Evolutionary conservation across 2,888 invertebrate species (phyloP).

Genomic region (Drosophila eohydei): DNA sequence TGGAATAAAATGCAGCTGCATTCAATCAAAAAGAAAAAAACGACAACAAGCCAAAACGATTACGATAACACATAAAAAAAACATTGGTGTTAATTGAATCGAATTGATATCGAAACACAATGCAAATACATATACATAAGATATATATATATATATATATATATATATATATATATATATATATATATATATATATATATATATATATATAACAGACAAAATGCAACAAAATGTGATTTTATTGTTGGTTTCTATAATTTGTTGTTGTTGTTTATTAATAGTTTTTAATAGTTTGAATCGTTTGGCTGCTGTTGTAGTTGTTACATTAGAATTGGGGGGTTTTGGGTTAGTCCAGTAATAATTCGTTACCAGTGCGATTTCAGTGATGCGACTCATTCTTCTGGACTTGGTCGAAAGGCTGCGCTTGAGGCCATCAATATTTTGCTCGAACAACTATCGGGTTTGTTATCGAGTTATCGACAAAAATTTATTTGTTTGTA

Average conservation of each 20-base stretch:
- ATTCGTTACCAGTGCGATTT: slow-evolving; percentile 92
- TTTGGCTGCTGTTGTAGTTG: slow-evolving; percentile 26
- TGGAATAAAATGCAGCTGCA: slow-evolving; percentile 16
- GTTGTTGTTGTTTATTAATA: slow-evolving; percentile 25
- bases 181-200: too few relatives aligned
- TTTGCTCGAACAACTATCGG: slow-evolving; percentile 92
- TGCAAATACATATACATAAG: slow-evolving; percentile 23
- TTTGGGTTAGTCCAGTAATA: slow-evolving; percentile 83
- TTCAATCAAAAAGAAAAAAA: slow-evolving; percentile 4
- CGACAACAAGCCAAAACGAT: slow-evolving; percentile 47
- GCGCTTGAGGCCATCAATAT: slow-evolving; percentile 93
- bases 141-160: slow-evolving; percentile 1
- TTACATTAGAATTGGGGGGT: slow-evolving; percentile 34
- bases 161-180: not conserved
- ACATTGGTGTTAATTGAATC: slow-evolving; percentile 44
- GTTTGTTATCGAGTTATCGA: slow-evolving; percentile 10
- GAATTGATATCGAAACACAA: slow-evolving; percentile 55
- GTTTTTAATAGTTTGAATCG: slow-evolving; percentile 20
- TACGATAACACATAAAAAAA: slow-evolving; percentile 27
- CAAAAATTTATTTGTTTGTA: slow-evolving; percentile 13
- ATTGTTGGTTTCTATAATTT: slow-evolving; percentile 4
- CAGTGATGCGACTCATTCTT: slow-evolving; percentile 93
- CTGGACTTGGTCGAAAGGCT: slow-evolving; percentile 91
- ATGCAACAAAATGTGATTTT: slow-evolving; percentile 47
- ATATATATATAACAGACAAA: slow-evolving; percentile 31